Evolutionary conservation across 1,140 invertebrate genomes (phyloP).

Genomic region (Drosophila suzukii): DNA sequence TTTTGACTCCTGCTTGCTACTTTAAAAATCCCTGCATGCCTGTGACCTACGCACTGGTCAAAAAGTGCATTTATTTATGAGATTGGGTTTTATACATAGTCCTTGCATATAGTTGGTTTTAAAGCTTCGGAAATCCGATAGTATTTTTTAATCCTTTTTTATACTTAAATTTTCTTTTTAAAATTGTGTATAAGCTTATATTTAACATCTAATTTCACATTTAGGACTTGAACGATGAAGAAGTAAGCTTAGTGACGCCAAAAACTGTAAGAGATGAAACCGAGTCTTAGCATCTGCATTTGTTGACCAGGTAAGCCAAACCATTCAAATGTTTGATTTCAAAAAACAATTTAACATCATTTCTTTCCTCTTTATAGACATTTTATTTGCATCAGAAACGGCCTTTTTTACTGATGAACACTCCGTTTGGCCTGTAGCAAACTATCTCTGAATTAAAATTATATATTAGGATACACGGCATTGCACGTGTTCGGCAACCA

Average conservation of each 20-base stretch:
- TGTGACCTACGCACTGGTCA: neutral
- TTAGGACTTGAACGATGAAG: constrained; percentile 20
- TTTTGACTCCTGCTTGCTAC: neutral
- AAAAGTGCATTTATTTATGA: neutral
- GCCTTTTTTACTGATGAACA: neutral
- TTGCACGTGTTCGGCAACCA: constrained; percentile 24
- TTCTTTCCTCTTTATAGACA: neutral
- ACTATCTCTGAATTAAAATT: constrained; percentile 23
- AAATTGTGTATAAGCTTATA: neutral
- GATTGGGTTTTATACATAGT: neutral
- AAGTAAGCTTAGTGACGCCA: neutral
- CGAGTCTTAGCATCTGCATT: constrained; percentile 11
- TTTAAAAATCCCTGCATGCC: neutral
- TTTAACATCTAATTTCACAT: neutral
- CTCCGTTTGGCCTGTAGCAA: constrained; percentile 9
- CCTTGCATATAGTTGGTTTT: neutral
- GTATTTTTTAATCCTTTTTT: neutral
- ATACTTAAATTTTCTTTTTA: neutral
- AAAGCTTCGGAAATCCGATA: constrained; percentile 4
- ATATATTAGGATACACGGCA: constrained; percentile 10
- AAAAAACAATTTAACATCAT: neutral
- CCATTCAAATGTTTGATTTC: neutral
- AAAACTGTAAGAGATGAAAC: neutral
- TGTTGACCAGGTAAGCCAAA: neutral
- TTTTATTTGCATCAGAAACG: neutral